A percentile compares a stretch with the other conserved stretches of the same genome.
Evolutionary conservation across 1,140 invertebrate species (phyloP).

Genomic region (Tetramorium parvispinum): DNA sequence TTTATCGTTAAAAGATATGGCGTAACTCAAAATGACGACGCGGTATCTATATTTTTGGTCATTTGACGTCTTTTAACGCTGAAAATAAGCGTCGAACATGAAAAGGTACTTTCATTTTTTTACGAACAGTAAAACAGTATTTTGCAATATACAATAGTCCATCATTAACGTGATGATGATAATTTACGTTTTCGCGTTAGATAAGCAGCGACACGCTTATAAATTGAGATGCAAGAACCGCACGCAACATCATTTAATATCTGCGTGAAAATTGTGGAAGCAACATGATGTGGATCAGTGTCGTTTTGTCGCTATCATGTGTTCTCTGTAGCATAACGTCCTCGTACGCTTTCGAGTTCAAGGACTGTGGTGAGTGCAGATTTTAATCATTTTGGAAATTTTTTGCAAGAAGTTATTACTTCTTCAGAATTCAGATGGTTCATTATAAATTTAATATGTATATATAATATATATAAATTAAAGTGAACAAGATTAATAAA

Average conservation of each 20-base stretch:
- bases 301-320: conserved; percentile 18
- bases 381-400: conserved; percentile 8
- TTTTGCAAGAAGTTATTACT: conserved; percentile 11
- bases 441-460: not conserved
- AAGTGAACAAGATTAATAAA: not conserved
- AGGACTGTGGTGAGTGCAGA: conserved; percentile 72
- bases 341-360: conserved; percentile 39
- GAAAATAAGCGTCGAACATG: no score
- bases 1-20: no score
- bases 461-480: not conserved
- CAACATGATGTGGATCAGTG: conserved; percentile 55
- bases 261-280: not conserved
- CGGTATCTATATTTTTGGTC: no score
- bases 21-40: no score
- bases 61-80: no score
- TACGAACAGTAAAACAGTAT: no score
- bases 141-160: not conserved
- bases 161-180: conserved; percentile 37
- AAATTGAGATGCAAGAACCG: conserved; percentile 27
- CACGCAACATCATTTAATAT: conserved; percentile 38
- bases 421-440: not conserved
- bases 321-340: conserved; percentile 19
- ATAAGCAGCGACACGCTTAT: conserved; percentile 23
- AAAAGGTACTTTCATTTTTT: no score
- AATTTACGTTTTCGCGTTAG: conserved; percentile 18